Conservation (phyloP, 2,888 invertebrate species). For the Dascillus cervinus region DNA sequence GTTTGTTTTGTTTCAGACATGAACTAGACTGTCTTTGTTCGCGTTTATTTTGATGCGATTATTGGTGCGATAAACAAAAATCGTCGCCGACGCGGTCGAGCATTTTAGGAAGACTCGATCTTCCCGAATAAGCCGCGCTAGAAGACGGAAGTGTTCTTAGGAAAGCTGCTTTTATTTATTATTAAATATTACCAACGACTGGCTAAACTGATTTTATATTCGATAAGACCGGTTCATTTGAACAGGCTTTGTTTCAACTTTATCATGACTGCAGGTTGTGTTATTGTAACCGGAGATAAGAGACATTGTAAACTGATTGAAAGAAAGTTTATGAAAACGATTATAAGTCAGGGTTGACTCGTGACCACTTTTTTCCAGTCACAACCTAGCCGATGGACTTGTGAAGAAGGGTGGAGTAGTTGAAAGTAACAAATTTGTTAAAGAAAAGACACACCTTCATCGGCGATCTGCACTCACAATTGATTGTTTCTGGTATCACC, state of each 20-base stretch:
- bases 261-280: conserved; percentile 3
- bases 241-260: conserved; percentile 3
- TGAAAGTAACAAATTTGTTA: conserved; percentile 10
- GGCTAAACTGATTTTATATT: conserved; percentile 4
- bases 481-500: conserved; percentile 7
- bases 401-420: conserved; percentile 9
- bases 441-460: conserved; percentile 10
- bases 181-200: too few species aligned
- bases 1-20: conserved; percentile 23
- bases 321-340: conserved; percentile 5
- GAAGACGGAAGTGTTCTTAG: too few species aligned
- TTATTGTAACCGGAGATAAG: conserved; percentile 6
- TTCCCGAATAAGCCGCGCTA: too few species aligned
- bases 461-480: conserved; percentile 6
- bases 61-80: conserved; percentile 7
- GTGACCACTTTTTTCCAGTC: too few species aligned
- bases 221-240: conserved; percentile 1
- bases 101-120: too few species aligned
- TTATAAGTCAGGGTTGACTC: too few species aligned
- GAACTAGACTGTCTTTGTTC: conserved; percentile 23
- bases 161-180: too few species aligned
- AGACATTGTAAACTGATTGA: conserved; percentile 2
- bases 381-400: conserved; percentile 2
- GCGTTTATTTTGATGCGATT: conserved; percentile 15
- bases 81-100: neutral